Percentiles rank a stretch among this genome's conserved stretches.
These are phyloP conservation scores for Rhinoptilus africanus DNA, from an alignment of 2,113 vertebrate genomes.

Conservation along the genomic window DNA sequence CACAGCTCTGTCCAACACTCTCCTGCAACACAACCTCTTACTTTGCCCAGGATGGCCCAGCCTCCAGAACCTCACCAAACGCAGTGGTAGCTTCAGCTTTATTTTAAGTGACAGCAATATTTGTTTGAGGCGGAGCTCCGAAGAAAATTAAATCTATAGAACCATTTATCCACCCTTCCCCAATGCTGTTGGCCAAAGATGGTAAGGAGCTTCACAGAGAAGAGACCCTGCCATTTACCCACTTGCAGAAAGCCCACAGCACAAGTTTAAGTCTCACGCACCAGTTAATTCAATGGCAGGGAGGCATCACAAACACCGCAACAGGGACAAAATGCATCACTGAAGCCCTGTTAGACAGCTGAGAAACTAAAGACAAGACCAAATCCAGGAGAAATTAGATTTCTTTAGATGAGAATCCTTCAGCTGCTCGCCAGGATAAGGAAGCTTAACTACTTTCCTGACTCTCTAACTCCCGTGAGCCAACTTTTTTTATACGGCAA, in stretches of 20 bases:
- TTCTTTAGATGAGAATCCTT: neutral
- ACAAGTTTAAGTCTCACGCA: neutral
- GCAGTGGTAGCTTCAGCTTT: neutral
- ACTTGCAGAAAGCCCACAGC: neutral
- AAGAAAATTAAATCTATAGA: neutral
- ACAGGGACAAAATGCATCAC: neutral
- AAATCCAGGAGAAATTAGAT: neutral
- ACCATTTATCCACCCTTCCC: neutral
- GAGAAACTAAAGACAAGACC: neutral
- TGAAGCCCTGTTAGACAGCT: neutral
- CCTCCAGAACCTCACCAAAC: neutral
- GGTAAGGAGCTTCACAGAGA: neutral
- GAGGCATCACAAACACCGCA: neutral
- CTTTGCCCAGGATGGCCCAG: neutral
- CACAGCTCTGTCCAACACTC: neutral
- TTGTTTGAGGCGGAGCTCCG: neutral
- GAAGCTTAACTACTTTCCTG: neutral
- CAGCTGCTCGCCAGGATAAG: neutral
- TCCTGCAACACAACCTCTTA: neutral
- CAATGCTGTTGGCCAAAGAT: neutral
- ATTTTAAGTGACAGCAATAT: neutral
- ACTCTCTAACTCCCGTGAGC: neutral
- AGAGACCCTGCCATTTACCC: neutral
- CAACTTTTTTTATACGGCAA: neutral
- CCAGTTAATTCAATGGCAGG: neutral